Base-by-base conservation (phyloP, 2,888 invertebrate species). In the Schizaphis graminum region DNA sequence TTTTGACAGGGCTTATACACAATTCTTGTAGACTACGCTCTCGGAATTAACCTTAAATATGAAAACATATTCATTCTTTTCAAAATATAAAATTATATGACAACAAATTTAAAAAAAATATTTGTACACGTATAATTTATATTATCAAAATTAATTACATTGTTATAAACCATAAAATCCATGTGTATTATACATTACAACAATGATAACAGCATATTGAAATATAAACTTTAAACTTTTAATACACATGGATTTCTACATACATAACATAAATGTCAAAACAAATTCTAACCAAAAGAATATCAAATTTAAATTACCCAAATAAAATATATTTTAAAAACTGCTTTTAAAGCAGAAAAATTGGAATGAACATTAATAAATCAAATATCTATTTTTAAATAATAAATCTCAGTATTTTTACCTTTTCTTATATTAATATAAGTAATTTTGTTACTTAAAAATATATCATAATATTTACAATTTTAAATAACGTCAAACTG, bases 141-240 rank as follows among this genome's bases (percentile, higher is more conserved):
- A 77, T 77, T 77, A 77, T 77, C 77, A 77, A 77, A 77, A 77
- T 77, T 77, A 77, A 77, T 77, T 77, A 77, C 35, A 77, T 77
- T 77, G 35, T 77, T 77, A 77, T 35, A 77, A 77, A 77, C 77
- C 77, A 77, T 77, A 77, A 77, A n/a, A 67, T n/a, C 67, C 67
- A 35, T n/a, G 16, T 35, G 77, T 77, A 77, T 21, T 77, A 77
- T 77, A 77, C 77, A 77, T 77, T 77, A 35, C 21, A 77, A 77
- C 77, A 77, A 77, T 77, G 77, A 77, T 77, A 77, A 77, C 77
- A 77, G 2, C 35, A 77, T 77, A 77, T 21, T 77, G 77, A 77
- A 77, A 35, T 77, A 77, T 77, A 77, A 77, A 53, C 53, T 53
- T 21, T n/a, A 35, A 53, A 53, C 53, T 77, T 77, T 77, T 77